Evolutionary conservation across 2,888 invertebrate species (phyloP).

Genomic region (Acleris sparsana): DNA sequence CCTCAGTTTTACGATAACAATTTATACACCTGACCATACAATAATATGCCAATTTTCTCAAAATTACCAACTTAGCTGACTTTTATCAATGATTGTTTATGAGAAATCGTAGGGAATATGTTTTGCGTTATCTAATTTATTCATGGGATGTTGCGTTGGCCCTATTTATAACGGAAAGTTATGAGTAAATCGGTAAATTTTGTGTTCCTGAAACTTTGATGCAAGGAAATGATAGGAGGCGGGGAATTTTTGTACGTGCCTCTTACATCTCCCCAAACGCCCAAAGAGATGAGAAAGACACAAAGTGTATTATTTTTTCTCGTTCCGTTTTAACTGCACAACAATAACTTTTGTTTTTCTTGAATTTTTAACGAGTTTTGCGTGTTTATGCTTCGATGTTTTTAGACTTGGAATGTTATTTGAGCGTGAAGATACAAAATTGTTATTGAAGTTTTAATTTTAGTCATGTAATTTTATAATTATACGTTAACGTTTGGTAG

Average conservation of each 20-base stretch:
- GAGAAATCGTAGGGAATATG: conserved; percentile 46
- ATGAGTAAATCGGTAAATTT: conserved; percentile 42
- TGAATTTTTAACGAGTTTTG: conserved; percentile 17
- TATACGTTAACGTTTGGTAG: conserved; percentile 38
- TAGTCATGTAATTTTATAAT: conserved; percentile 45
- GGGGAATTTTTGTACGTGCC: conserved; percentile 42
- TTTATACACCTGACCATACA: background rate
- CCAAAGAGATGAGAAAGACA: conserved; percentile 15
- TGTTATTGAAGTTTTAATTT: conserved; percentile 20
- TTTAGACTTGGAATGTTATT: conserved; percentile 3
- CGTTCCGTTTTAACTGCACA: conserved; percentile 2
- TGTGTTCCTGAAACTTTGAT: conserved; percentile 47
- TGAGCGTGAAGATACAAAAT: conserved; percentile 7
- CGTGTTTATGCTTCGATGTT: conserved; percentile 4
- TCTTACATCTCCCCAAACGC: conserved; percentile 21
- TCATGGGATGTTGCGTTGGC: conserved; percentile 42
- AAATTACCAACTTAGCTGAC: conserved; percentile 7
- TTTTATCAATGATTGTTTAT: conserved; percentile 32
- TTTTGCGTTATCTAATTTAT: conserved; percentile 55
- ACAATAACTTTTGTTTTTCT: conserved; percentile 20
- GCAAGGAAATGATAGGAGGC: conserved; percentile 43
- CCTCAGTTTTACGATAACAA: background rate
- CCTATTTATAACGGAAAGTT: conserved; percentile 48
- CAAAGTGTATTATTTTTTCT: conserved; percentile 19
- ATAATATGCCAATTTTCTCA: conserved; percentile 19